Evolutionary conservation across 2,888 invertebrate species (phyloP).

Genomic region (Drosophila ustulata): DNA sequence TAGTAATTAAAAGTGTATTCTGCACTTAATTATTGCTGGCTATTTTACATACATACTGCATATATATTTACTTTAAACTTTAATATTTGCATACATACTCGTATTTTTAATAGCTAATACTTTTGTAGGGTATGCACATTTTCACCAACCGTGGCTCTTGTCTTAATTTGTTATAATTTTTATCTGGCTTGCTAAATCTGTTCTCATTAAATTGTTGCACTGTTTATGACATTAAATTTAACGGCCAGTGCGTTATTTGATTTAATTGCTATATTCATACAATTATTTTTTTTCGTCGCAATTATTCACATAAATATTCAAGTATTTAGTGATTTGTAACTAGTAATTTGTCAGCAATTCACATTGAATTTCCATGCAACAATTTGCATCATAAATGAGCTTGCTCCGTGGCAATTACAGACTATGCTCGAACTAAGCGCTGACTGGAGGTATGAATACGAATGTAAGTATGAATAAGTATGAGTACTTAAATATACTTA

Average conservation of each 20-base stretch:
- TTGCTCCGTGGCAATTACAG: not conserved
- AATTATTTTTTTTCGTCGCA: not conserved
- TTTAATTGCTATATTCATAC: not conserved
- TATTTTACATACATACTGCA: too few relatives aligned
- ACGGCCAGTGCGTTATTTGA: not conserved
- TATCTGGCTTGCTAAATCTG: not conserved
- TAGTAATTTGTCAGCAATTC: conserved; percentile 13
- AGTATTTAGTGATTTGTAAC: conserved; percentile 3
- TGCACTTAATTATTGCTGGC: too few relatives aligned
- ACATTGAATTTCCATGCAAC: conserved; percentile 20
- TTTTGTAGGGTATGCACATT: not conserved
- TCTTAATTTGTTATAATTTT: not conserved
- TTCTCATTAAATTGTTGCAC: conserved; percentile 11
- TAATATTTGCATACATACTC: too few relatives aligned
- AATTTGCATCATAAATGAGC: conserved; percentile 59
- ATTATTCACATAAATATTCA: not conserved
- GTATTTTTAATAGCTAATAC: not conserved
- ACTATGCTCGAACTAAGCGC: conserved; percentile 1
- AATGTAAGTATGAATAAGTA: conserved; percentile 16
- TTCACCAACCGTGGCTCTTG: not conserved
- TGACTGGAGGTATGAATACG: conserved; percentile 1
- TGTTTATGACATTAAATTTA: not conserved
- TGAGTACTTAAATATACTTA: conserved; percentile 6
- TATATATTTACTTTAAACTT: not conserved
- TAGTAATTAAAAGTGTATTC: too few relatives aligned